Base-by-base conservation (phyloP, 2,888 invertebrate genomes). In the Hypena proboscidalis region DNA sequence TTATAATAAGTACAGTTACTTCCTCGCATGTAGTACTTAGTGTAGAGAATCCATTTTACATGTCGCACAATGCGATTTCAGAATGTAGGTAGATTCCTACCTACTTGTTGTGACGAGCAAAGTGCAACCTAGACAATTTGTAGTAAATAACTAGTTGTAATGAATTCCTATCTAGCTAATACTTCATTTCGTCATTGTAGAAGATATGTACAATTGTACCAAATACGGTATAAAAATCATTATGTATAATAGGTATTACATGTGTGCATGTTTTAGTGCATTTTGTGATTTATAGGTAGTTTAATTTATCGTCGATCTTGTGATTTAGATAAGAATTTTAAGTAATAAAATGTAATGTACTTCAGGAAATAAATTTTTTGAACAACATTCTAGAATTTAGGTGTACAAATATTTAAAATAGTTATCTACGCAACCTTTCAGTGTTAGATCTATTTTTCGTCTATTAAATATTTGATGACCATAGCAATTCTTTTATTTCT, bases 191-290 rank as follows among this genome's bases (percentile, higher is more conserved):
- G 77, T 76, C 70, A 75, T 70, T 74, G 71, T 73, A 71, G 70
- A 70, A 74, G 75, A 57, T 77, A 76, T 81, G 80, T 85, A 83
- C 81, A 85, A 85, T 78, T 71, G 78, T 87, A 87, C 87, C 83
- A 77, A 80, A 79, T 72, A 67, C 68, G 87, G 85, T 88, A 87
- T 86, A 80, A 87, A 85, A 89, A 85, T 81, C 75, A 75, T 81
- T 82, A 38, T 5, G n/a, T 53, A 83, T n/a, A n/a, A n/a, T n/a
- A n/a, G n/a, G 82, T 82, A 83, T 81, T 85, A 84, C 84, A 86
- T 85, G 78, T 86, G 85, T 90, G 90, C 90, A 90, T 90, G 90
- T 90, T 90, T 90, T 90, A 90, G 90, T 90, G 90, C 90, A 90
- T 90, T 90, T 90, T 90, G 90, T 90, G 90, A 90, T 90, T 89